A percentile compares a stretch with the other conserved stretches of the same genome.
phyloP scores from a whole-genome alignment of 2,888 invertebrate genomes.

The Zaprionus bogoriensis region DNA sequence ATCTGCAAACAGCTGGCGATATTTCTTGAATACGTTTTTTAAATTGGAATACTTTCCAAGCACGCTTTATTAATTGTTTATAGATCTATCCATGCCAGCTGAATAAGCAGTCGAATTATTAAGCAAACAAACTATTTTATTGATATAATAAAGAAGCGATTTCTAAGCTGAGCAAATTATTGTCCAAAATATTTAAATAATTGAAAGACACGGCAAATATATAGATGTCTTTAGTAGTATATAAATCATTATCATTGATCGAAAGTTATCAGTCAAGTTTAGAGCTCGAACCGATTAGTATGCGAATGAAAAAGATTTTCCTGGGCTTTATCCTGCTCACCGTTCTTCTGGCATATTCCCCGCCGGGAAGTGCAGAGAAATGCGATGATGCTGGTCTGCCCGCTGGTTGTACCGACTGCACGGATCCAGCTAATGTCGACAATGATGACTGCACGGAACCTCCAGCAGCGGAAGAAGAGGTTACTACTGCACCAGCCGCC shows the following conservation, averaged over 20 bases:
- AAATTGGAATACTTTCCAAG: neutral
- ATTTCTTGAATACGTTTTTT: too few species aligned
- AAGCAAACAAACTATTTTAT: neutral
- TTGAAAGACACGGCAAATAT: too few species aligned
- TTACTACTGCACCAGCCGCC: too few species aligned
- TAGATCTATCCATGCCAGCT: neutral
- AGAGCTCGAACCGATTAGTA: neutral
- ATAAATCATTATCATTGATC: neutral
- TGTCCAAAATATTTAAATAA: neutral
- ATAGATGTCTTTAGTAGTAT: too few species aligned
- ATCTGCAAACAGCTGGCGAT: neutral
- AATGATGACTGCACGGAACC: constrained; percentile 9
- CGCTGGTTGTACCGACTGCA: constrained; percentile 18
- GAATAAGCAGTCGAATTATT: neutral
- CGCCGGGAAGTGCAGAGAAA: neutral
- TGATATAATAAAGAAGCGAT: neutral
- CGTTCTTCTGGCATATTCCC: neutral
- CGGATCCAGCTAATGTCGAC: neutral
- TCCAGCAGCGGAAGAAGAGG: neutral
- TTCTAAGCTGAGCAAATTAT: neutral
- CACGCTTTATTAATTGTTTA: neutral
- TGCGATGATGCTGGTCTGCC: constrained; percentile 11
- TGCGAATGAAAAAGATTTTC: constrained; percentile 5
- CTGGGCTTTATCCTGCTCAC: constrained; percentile 7
- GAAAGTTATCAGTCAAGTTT: neutral